Percentiles rank a stretch among this genome's conserved stretches.
Conservation (phyloP, 2,888 invertebrate species). For the Dichetophora obliterata region DNA sequence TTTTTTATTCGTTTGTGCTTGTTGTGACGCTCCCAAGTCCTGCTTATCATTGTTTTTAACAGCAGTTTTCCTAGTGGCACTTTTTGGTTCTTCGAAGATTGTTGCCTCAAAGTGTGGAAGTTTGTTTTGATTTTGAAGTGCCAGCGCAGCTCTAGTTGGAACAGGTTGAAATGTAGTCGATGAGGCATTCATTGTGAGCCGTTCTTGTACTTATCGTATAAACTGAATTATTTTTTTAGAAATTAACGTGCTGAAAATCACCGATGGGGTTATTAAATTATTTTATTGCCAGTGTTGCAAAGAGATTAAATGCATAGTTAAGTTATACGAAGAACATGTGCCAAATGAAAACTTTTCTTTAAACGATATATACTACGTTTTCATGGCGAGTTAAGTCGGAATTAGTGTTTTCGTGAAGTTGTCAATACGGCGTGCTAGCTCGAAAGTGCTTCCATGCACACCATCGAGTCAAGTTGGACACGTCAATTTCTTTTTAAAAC, state of each 20-base stretch:
- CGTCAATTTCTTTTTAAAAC: no score
- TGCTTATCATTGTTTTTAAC: not conserved
- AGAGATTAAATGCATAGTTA: not conserved
- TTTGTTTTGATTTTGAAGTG: constrained; percentile 54
- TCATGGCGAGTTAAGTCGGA: no score
- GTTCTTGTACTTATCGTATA: not conserved
- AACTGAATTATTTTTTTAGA: not conserved
- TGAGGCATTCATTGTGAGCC: constrained; percentile 36
- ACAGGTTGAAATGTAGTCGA: constrained; percentile 59
- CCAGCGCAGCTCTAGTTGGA: constrained; percentile 64
- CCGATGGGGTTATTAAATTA: not conserved
- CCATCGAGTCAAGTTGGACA: no score
- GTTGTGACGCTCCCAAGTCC: not conserved
- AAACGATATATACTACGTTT: no score
- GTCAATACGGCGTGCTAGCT: no score
- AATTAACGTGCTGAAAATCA: not conserved
- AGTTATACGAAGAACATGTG: no score
- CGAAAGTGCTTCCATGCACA: no score
- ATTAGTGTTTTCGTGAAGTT: no score
- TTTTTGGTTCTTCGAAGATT: constrained; percentile 61
- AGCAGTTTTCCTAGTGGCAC: not conserved
- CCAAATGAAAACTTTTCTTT: no score
- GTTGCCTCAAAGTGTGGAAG: constrained; percentile 56
- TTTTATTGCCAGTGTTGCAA: not conserved
- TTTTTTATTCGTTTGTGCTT: not conserved